phyloP scores from a whole-genome alignment of 2,888 invertebrate species.

The Pegoplata infirma region DNA sequence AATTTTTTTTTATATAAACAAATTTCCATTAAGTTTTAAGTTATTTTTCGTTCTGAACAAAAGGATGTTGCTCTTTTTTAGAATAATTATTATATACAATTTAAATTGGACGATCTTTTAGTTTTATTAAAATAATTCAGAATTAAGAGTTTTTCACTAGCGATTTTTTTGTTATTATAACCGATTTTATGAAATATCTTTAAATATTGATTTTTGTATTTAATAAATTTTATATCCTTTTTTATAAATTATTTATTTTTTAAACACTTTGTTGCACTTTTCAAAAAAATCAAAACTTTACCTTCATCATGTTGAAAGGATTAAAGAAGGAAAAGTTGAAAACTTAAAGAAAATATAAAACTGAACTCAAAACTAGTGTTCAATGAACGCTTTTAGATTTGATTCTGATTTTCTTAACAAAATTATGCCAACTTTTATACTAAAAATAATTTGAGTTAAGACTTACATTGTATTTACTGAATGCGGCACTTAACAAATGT shows the following conservation, averaged over 20 bases:
- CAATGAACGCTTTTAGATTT: conserved; percentile 73
- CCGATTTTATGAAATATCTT: no score
- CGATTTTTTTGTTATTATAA: not conserved
- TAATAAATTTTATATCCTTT: not conserved
- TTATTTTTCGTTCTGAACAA: no score
- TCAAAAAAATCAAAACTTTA: conserved; percentile 65
- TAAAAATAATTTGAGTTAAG: conserved; percentile 63
- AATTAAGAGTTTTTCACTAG: no score
- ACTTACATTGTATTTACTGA: conserved; percentile 17
- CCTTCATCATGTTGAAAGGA: conserved; percentile 75
- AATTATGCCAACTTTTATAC: conserved; percentile 76
- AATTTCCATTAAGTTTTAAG: no score
- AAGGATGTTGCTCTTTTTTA: no score
- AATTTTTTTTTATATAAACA: no score
- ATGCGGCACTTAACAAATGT: conserved; percentile 38
- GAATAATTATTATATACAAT: no score
- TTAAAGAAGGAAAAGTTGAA: conserved; percentile 50
- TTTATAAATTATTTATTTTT: conserved; percentile 3
- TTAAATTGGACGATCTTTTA: no score
- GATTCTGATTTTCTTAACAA: conserved; percentile 76
- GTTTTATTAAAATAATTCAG: no score
- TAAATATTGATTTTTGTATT: not conserved
- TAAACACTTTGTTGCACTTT: not conserved
- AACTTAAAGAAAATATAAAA: conserved; percentile 40
- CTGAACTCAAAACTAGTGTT: conserved; percentile 68